Base-by-base conservation (phyloP, 1,140 invertebrate species). In the Carcinoscorpius rotundicauda region DNA sequence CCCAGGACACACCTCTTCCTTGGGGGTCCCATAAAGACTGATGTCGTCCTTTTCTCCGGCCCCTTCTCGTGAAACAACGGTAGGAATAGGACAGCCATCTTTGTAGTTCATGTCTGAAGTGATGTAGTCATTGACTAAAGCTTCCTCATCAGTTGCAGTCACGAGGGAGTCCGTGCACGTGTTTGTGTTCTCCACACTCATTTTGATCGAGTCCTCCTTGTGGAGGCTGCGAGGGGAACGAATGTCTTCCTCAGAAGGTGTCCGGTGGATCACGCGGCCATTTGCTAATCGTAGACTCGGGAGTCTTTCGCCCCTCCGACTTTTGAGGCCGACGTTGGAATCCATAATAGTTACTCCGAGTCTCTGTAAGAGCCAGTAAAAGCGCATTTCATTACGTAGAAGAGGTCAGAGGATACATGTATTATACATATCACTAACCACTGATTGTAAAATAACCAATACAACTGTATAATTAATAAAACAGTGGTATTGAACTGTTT, bases 1-100 rank as follows among this genome's bases (percentile, higher is more conserved):
- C 50, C 73, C 73, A 11, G 88, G 89, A 69, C 87, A 87, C 74
- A 91, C 85, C 74, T 96, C 93, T 80, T 97, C 93, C 81, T 97
- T 96, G 70, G 93, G 93, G 71, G 93, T 97, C 72, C 93, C 94
- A 82, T 97, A 98, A 71, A 97, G 84, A 76, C 91, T 94, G 74
- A 93, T 89, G 81, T 97, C 93, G 84, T 97, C 94, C 49, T 73
- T 66, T 11, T 71, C 70, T 0, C 49, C 11, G 53, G 61, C 57
- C 63, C 29, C 58, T 50, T 4, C 9, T n/a, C 29, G 55, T 50
- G 29, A 9, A 49, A 56, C 61, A 58, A 51, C 61, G 59, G 9
- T 76, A 56, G 74, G 58, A 11, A 69, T 69, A 73, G 73, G 63
- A 73, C 55, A 48, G 6, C 58, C 49, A 64, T 77, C 75, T 55